Conservation (phyloP, 2,888 invertebrate genomes). For the Halocaridina rubra region DNA sequence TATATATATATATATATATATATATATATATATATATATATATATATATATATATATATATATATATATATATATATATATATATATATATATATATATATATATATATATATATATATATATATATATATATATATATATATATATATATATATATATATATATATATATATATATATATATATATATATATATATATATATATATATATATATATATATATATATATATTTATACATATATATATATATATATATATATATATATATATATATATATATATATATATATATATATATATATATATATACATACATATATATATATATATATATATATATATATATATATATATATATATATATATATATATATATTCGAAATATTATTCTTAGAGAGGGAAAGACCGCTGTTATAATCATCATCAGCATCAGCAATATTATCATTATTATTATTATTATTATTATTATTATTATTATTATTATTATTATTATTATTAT, state of each 20-base stretch:
- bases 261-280: background rate
- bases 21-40: conserved; percentile 14
- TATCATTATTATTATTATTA: too few species aligned
- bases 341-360: background rate
- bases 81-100: background rate
- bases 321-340: background rate
- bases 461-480: too few species aligned
- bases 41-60: conserved; percentile 15
- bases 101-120: background rate
- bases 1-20: conserved; percentile 26
- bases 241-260: background rate
- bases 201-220: background rate
- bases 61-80: conserved; percentile 6
- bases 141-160: background rate
- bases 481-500: too few species aligned
- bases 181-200: background rate
- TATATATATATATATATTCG: background rate
- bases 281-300: background rate
- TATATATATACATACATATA: background rate
- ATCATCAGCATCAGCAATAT: too few species aligned
- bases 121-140: background rate
- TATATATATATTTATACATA: background rate
- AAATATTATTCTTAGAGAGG: too few species aligned
- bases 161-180: background rate
- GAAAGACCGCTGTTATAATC: too few species aligned